phyloP scores from a whole-genome alignment of 2,113 vertebrate species.

The Sitta europaea region DNA sequence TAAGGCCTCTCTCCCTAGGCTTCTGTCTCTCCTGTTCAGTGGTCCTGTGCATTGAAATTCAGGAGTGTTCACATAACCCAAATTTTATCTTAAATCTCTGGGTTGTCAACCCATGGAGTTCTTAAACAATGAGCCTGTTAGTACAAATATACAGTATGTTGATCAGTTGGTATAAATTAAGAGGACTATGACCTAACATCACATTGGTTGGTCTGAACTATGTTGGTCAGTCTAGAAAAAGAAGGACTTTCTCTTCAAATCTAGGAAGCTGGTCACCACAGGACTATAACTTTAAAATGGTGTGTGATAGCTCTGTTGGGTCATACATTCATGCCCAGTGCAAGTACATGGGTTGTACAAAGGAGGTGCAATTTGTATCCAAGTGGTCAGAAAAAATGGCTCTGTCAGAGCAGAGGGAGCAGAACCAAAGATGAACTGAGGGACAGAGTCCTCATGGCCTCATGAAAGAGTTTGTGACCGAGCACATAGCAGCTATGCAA shows the following conservation, averaged over 20 bases:
- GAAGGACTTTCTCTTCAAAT: not conserved
- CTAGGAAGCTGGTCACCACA: not conserved
- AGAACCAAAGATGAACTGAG: not conserved
- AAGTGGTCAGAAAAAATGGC: not conserved
- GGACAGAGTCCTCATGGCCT: not conserved
- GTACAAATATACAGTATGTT: not conserved
- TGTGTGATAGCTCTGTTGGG: not conserved
- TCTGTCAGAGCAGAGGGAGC: not conserved
- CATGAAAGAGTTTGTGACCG: not conserved
- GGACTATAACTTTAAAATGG: not conserved
- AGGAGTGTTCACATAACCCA: not conserved
- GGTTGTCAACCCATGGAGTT: not conserved
- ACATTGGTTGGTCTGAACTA: not conserved
- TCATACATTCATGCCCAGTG: rapidly evolving
- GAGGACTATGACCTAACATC: not conserved
- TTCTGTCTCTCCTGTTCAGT: not conserved
- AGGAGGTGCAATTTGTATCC: not conserved
- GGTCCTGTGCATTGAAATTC: not conserved
- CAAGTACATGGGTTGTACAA: not conserved
- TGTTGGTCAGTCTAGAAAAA: not conserved
- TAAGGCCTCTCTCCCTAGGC: not conserved
- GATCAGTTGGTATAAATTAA: not conserved
- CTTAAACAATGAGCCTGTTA: not conserved
- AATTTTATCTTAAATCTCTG: not conserved
- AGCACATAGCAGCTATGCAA: not conserved